Evolutionary conservation across 2,888 invertebrate genomes (phyloP).

Genomic region (Aphelenchoides bicaudatus): DNA sequence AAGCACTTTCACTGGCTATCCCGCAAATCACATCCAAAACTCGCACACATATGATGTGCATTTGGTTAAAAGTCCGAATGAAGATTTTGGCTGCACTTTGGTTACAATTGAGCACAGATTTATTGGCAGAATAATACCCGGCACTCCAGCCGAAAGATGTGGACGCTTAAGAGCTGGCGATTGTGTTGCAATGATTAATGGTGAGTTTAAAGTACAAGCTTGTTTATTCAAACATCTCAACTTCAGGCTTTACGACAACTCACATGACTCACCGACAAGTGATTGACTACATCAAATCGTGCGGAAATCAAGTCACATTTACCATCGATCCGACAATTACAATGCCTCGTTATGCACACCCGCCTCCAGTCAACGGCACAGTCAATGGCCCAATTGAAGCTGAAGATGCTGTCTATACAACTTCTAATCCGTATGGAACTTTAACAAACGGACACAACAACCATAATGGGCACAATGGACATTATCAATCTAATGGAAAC

Average conservation of each 20-base stretch:
- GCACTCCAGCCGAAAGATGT: slow-evolving; percentile 84
- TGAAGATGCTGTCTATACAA: not conserved
- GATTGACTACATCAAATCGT: slow-evolving; percentile 32
- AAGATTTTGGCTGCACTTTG: slow-evolving; percentile 97
- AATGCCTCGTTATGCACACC: slow-evolving; percentile 8
- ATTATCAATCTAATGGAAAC: not conserved
- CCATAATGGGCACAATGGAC: not conserved
- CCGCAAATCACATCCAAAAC: not conserved
- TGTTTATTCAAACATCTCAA: too few species aligned
- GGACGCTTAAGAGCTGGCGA: slow-evolving; percentile 44
- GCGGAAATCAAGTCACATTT: slow-evolving; percentile 33
- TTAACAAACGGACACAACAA: not conserved
- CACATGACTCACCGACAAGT: slow-evolving; percentile 38
- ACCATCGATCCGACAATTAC: slow-evolving; percentile 38
- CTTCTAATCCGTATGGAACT: slow-evolving; percentile 10
- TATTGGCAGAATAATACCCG: slow-evolving; percentile 87
- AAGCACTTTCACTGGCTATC: slow-evolving; percentile 10
- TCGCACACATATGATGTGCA: slow-evolving; percentile 81
- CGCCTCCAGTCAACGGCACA: not conserved
- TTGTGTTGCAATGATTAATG: slow-evolving; percentile 81
- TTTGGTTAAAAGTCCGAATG: slow-evolving; percentile 81
- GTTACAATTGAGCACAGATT: slow-evolving; percentile 88
- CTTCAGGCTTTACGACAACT: too few species aligned
- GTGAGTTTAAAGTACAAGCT: too few species aligned
- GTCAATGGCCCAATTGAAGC: not conserved